These are phyloP conservation scores for Drosophila arizonae DNA, from an alignment of 1,140 invertebrate genomes.

Conservation along the genomic window DNA sequence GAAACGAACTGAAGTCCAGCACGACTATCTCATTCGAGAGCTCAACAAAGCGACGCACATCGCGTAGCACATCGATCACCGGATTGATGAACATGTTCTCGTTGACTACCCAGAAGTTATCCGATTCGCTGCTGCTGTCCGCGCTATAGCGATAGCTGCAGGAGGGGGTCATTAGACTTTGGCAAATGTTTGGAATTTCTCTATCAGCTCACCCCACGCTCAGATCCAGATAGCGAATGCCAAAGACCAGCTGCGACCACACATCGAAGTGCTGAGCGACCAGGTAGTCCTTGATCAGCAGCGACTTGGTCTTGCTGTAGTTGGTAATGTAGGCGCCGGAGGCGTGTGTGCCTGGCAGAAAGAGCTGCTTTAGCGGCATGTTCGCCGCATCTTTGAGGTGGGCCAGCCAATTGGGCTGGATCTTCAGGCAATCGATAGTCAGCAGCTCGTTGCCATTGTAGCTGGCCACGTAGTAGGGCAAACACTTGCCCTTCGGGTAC, in stretches of 20 bases:
- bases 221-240: constrained; percentile 91
- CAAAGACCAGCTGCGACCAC: constrained; percentile 91
- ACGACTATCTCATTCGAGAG: constrained; percentile 85
- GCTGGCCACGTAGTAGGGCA: constrained; percentile 84
- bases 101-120: constrained; percentile 86
- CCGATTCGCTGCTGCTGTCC: constrained; percentile 38
- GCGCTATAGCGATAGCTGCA: constrained; percentile 48
- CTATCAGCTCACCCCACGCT: constrained; percentile 85
- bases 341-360: constrained; percentile 86
- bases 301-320: constrained; percentile 78
- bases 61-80: constrained; percentile 83
- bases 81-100: constrained; percentile 85
- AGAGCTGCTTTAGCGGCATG: constrained; percentile 68
- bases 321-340: constrained; percentile 85
- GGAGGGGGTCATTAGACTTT: neutral
- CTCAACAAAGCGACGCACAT: constrained; percentile 84
- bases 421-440: constrained; percentile 85
- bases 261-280: constrained; percentile 89
- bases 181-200: neutral
- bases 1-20: constrained; percentile 84
- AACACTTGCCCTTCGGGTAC: constrained; percentile 75
- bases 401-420: constrained; percentile 87
- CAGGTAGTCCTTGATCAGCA: constrained; percentile 83
- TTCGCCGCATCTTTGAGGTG: constrained; percentile 81
- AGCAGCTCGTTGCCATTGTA: constrained; percentile 84